Evolutionary conservation across 2,113 vertebrate genomes (phyloP).

Genomic region (Cygnus atratus): DNA sequence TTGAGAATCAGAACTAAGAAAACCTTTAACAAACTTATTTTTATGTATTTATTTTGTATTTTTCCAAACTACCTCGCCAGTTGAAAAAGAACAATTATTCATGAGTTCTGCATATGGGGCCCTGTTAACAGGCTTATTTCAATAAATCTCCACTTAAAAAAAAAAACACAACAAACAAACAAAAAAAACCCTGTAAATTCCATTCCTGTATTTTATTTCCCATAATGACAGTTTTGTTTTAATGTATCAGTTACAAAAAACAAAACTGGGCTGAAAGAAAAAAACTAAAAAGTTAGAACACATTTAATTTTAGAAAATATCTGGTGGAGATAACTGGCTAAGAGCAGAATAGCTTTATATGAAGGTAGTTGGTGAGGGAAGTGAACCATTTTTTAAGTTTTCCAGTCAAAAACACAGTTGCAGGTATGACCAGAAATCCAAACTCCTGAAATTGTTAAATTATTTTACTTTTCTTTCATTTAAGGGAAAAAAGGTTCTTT

Average conservation of each 20-base stretch:
- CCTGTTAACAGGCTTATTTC: neutral
- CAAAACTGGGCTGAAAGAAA: neutral
- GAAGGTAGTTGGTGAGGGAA: neutral
- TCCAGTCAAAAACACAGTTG: neutral
- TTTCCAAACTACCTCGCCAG: neutral
- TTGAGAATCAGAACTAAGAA: neutral
- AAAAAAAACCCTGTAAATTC: neutral
- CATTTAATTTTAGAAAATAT: neutral
- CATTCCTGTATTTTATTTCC: neutral
- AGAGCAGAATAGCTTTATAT: neutral
- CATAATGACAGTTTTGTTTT: neutral
- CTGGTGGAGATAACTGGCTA: accelerated
- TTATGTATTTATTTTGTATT: neutral
- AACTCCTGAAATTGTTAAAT: neutral
- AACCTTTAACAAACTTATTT: neutral
- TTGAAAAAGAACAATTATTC: neutral
- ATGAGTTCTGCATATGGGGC: neutral
- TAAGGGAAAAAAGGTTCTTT: neutral
- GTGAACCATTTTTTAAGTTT: neutral
- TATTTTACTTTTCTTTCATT: neutral
- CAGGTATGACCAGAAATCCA: neutral
- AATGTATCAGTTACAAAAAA: neutral
- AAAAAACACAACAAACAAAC: neutral
- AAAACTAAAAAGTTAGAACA: neutral
- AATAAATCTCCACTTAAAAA: neutral